Evolutionary conservation across 2,113 vertebrate genomes (phyloP), one percentile per base, ranked within the genome.

Genomic region (Montifringilla adamsi): DNA sequence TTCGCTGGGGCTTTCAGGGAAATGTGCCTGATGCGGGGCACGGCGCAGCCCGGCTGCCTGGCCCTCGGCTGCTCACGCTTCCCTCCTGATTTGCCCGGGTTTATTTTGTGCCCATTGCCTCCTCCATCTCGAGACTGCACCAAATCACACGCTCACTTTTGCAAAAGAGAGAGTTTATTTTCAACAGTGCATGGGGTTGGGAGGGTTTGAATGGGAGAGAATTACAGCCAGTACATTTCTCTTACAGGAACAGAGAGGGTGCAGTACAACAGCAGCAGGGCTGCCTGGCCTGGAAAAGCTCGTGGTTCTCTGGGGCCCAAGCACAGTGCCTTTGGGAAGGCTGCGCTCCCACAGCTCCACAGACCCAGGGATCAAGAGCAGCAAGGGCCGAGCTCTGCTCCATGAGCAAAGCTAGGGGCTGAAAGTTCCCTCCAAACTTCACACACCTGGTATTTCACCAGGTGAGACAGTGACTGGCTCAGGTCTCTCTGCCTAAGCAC

Each of bases 111-210:
- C 58, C 93, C 20, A 1, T 33, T 28, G 41, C 84, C 64, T 76
- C 22, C 68, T 93, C 74, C 33, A 5, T 60, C 84, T 80, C 24
- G 0, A 82, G 28, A 92, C 59, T 11, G 53, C 59, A 97, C 60
- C 87, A 95, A 88, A 95, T 58, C 89, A 96, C 93, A 95, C 87
- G 0, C 73, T 94, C 41, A 6, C 64, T 94, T 94, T 94, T 91
- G 90, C 60, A 89, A 90, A 93, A 90, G 28, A 76, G 66, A 94
- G 68, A 91, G 68, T 97, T 97, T 97, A 97, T 97, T 97, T 94
- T 86, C 87, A 86, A 83, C 82, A 86, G 52, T 3, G 75, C 33
- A 63, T 0, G 13, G 79, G 90, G 73, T 41, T n/a, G 52, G 53
- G 31, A 39, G 66, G 63, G 64, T 88, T 94, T 90, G 50, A 80